phyloP scores from a whole-genome alignment of 1,140 invertebrate genomes.

The Aphis craccivora region DNA sequence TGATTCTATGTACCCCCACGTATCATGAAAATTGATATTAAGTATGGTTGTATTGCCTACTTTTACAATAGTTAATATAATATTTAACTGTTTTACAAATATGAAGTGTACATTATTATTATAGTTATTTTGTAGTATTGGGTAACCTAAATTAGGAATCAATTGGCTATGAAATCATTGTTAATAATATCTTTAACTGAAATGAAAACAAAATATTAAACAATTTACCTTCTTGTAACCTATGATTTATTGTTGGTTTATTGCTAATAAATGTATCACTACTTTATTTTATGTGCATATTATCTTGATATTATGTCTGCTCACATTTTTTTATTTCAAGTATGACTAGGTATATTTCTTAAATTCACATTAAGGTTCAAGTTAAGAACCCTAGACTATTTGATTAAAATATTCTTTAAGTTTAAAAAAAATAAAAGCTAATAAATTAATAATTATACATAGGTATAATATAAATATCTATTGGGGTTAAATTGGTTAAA shows the following conservation, averaged over 20 bases:
- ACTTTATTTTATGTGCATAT: not conserved
- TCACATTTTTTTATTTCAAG: not conserved
- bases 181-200: not conserved
- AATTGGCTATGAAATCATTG: not conserved
- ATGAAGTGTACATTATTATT: not conserved
- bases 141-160: not conserved
- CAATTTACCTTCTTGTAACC: not conserved
- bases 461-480: too few relatives aligned
- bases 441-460: too few relatives aligned
- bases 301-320: not conserved
- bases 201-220: slow-evolving; percentile 1
- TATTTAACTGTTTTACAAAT: not conserved
- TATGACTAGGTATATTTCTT: not conserved
- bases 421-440: too few relatives aligned
- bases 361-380: not conserved
- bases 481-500: too few relatives aligned
- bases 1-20: too few relatives aligned
- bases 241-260: not conserved
- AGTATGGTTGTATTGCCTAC: not conserved
- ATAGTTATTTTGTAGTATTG: not conserved
- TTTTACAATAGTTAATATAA: not conserved
- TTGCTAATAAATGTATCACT: not conserved
- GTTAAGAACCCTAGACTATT: too few relatives aligned
- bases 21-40: too few relatives aligned
- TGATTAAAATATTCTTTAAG: too few relatives aligned